These are phyloP conservation scores for Bolinopsis microptera DNA, from an alignment of 37 sponge, comb jelly and placozoan species.

Conservation along the genomic window DNA sequence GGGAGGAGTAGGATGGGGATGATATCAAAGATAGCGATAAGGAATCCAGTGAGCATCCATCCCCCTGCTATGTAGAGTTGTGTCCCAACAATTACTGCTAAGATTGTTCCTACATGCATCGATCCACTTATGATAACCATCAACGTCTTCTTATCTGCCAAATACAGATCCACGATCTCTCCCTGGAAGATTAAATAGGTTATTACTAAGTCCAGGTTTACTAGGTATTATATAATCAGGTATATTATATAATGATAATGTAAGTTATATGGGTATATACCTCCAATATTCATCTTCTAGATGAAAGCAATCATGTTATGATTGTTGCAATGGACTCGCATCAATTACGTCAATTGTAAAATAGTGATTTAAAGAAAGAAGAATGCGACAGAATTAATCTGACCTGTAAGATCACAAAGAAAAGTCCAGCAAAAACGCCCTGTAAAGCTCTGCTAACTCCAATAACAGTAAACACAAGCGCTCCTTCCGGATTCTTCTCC, in stretches of 20 bases:
- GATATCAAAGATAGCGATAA: neutral
- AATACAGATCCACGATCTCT: neutral
- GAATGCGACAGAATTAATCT: too few species aligned
- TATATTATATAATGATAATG: too few species aligned
- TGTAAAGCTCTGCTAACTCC: neutral
- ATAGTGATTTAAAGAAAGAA: too few species aligned
- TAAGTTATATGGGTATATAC: too few species aligned
- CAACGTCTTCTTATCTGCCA: neutral
- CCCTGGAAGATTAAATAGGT: slow-evolving; percentile 28
- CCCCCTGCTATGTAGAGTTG: neutral
- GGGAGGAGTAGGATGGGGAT: neutral
- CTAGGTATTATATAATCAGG: neutral
- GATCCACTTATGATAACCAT: neutral
- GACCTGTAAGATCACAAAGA: neutral
- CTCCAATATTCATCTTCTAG: too few species aligned
- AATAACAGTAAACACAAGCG: neutral
- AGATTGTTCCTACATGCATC: neutral
- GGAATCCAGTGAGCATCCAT: neutral
- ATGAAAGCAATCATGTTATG: too few species aligned
- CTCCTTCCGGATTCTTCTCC: neutral
- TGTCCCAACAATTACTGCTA: neutral
- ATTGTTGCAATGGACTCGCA: too few species aligned
- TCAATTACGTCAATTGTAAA: too few species aligned
- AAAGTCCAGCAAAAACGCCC: neutral
- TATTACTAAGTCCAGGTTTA: neutral